Base-by-base conservation (phyloP, 2,888 invertebrate genomes). In the Sarcophaga rosellei region DNA sequence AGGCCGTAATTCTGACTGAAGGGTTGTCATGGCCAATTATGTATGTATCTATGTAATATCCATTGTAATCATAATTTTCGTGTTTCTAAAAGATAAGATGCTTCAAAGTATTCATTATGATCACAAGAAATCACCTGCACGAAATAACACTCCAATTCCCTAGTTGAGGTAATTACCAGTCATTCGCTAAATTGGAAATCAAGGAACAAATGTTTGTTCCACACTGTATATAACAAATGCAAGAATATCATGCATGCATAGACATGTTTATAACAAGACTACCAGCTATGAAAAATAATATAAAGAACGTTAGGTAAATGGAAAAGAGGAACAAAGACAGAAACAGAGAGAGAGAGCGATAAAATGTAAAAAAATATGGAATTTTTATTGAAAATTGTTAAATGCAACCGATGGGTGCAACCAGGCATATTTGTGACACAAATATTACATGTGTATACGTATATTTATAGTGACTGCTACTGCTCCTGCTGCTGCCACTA, bases 391-490 rank as follows among this genome's bases (percentile, higher is more conserved):
- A 79, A 84, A 87, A 87, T 76, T 81, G 75, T 81, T 81, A 84
- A 81, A 87, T 81, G 79, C 87, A 81, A 84, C 84, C 87, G 84
- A 84, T 78, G 83, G 84, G 84, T 81, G 84, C 81, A 87, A 82
- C 81, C 86, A 83, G 63, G 86, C 83, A 80, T 83, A 86, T 86
- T 86, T 86, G 83, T 86, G 86, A 86, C 86, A 86, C 83, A 86
- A 83, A 86, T 83, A 77, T 80, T 69, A 86, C 68, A 80, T 35
- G 57, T 65, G 25, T 73, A 44, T 62, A 53, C n/a, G 21, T 17
- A 23, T 57, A 69, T n/a, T 65, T 15, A 21, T 74, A 68, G 61
- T 68, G 61, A 68, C 74, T 74, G 73, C 73, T 35, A 20, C 35
- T 66, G 25, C n/a, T 47, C 21, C 25, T 53, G 35, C 35, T 66